A percentile compares a stretch with the other conserved stretches of the same genome.
Evolutionary conservation across 2,113 vertebrate genomes (phyloP).

Genomic region (Carlito syrichta): DNA sequence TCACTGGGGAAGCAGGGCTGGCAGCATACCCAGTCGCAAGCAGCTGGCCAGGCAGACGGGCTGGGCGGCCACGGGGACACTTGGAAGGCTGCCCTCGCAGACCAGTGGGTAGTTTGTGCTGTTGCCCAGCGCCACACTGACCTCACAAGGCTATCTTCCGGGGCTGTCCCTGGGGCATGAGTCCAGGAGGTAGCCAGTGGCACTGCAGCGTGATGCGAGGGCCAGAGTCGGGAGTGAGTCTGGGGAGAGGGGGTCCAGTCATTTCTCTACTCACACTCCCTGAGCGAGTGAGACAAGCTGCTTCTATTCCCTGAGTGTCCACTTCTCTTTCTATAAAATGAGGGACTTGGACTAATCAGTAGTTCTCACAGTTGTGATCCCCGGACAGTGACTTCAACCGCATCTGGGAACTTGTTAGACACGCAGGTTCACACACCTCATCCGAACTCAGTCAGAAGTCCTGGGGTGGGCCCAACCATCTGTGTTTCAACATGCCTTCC

Average conservation of each 20-base stretch:
- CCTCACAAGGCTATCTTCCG: neutral
- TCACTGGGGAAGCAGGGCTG: constrained; percentile 40
- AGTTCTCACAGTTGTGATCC: rapidly evolving
- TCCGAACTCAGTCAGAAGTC: neutral
- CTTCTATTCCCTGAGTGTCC: neutral
- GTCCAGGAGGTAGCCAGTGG: too few relatives aligned
- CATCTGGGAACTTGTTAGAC: neutral
- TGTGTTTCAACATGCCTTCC: neutral
- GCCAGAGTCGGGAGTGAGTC: rapidly evolving
- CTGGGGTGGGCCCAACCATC: rapidly evolving
- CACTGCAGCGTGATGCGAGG: rapidly evolving
- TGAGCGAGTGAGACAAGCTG: rapidly evolving
- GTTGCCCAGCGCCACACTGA: neutral
- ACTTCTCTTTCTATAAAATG: neutral
- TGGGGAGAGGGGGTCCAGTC: too few relatives aligned
- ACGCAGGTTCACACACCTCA: neutral
- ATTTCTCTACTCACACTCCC: neutral
- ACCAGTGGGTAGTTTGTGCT: neutral
- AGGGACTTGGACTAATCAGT: rapidly evolving
- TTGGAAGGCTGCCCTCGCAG: neutral
- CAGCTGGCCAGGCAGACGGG: neutral
- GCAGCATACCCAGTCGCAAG: neutral
- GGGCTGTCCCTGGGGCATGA: neutral
- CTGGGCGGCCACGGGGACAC: neutral
- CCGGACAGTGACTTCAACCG: rapidly evolving